phyloP scores from a whole-genome alignment of 2,888 invertebrate genomes.

The Gymnocheta viridis region DNA sequence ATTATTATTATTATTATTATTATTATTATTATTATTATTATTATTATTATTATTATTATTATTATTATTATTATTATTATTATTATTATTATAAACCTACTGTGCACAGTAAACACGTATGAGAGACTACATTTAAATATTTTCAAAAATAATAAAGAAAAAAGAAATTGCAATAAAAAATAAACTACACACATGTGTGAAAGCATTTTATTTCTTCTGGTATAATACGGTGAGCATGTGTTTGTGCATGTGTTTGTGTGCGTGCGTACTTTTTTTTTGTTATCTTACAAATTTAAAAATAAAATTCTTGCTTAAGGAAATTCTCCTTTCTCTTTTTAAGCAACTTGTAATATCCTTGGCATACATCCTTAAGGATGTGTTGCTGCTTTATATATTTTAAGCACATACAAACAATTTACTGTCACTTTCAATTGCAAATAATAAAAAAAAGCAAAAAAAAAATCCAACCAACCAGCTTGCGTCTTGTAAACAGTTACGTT shows the following conservation, averaged over 20 bases:
- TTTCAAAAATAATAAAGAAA: neutral
- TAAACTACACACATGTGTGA: neutral
- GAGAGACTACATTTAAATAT: slow-evolving; percentile 4
- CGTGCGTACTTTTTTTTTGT: neutral
- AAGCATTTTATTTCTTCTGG: neutral
- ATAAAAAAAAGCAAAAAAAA: neutral
- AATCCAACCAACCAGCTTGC: neutral
- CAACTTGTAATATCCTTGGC: slow-evolving; percentile 63
- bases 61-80: too few relatives aligned
- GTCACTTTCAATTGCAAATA: slow-evolving; percentile 54
- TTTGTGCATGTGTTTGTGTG: neutral
- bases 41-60: too few relatives aligned
- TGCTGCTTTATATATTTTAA: slow-evolving; percentile 38
- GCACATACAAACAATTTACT: slow-evolving; percentile 54
- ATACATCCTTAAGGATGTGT: slow-evolving; percentile 66
- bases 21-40: too few relatives aligned
- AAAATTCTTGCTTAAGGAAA: slow-evolving; percentile 59
- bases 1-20: too few relatives aligned
- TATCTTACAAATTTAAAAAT: slow-evolving; percentile 47
- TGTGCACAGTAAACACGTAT: slow-evolving; percentile 7
- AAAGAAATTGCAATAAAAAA: slow-evolving; percentile 18
- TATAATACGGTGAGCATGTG: neutral
- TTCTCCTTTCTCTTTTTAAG: slow-evolving; percentile 31
- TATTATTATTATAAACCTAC: neutral
- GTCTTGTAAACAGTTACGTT: slow-evolving; percentile 19